These are phyloP conservation scores for Alcedo quadribrachys DNA, from an alignment of 2,797 vertebrate species.

Conservation along the genomic window DNA sequence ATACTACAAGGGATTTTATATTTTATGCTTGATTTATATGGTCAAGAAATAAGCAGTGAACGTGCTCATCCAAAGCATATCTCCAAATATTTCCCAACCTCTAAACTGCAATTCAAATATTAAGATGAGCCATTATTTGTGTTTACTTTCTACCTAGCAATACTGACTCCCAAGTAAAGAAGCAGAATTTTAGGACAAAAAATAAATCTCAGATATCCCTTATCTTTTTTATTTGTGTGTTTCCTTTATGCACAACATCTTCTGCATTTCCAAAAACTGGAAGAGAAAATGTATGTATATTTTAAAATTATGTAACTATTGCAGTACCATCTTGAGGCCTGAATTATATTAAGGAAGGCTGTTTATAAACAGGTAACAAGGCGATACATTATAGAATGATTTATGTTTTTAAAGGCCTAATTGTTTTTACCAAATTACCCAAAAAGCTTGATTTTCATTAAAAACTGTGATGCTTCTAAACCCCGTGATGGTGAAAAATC, in stretches of 20 bases:
- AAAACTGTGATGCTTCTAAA: background rate
- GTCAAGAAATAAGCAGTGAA: background rate
- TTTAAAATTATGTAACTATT: background rate
- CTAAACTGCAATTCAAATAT: background rate
- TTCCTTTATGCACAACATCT: background rate
- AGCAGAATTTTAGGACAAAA: background rate
- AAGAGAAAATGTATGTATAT: background rate
- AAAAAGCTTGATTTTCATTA: background rate
- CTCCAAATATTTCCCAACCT: background rate
- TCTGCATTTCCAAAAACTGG: background rate
- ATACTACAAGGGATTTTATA: background rate
- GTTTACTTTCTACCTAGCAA: background rate
- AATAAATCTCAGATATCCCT: background rate
- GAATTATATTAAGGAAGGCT: background rate
- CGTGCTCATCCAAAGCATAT: fast-evolving
- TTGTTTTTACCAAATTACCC: background rate
- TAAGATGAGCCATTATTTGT: background rate
- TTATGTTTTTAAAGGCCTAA: background rate
- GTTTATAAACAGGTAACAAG: background rate
- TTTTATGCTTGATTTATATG: background rate
- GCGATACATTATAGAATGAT: no score
- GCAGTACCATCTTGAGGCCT: background rate
- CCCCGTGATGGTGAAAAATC: background rate
- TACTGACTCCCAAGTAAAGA: fast-evolving
- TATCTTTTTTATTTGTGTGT: background rate